Conservation (phyloP, 2,113 vertebrate species). For the Pollachius pollachius region DNA sequence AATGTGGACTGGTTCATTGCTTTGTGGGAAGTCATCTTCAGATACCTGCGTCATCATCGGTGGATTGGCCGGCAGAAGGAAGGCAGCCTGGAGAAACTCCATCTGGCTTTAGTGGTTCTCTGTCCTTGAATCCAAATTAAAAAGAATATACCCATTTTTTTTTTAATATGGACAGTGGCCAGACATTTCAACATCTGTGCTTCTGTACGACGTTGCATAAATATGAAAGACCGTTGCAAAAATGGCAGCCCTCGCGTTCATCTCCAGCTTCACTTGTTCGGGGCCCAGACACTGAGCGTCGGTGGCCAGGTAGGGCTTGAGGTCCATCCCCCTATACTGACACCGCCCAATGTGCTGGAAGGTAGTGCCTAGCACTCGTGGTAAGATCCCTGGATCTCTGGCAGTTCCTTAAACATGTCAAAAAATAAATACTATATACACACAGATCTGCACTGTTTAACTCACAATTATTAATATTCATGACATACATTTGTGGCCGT, state of each 20-base stretch:
- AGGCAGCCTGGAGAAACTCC: background rate
- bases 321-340: slow-evolving; percentile 79
- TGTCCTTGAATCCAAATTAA: background rate
- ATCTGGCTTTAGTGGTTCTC: background rate
- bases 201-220: background rate
- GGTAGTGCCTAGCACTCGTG: slow-evolving; percentile 77
- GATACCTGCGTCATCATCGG: background rate
- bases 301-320: slow-evolving; percentile 81
- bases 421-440: background rate
- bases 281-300: slow-evolving; percentile 74
- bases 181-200: background rate
- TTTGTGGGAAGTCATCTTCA: too few species aligned
- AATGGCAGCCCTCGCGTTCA: slow-evolving; percentile 68
- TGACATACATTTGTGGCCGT: too few species aligned
- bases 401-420: slow-evolving; percentile 68
- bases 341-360: slow-evolving; percentile 74
- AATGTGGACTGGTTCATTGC: too few species aligned
- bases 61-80: background rate
- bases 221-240: slow-evolving; percentile 55
- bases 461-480: too few species aligned
- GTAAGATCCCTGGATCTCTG: slow-evolving; percentile 83
- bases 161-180: background rate
- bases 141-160: background rate
- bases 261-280: slow-evolving; percentile 80
- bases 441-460: background rate